A percentile compares a stretch with the other conserved stretches of the same genome.
Conservation (phyloP, 2,797 vertebrate genomes). For the Chaetodon trifasciatus region DNA sequence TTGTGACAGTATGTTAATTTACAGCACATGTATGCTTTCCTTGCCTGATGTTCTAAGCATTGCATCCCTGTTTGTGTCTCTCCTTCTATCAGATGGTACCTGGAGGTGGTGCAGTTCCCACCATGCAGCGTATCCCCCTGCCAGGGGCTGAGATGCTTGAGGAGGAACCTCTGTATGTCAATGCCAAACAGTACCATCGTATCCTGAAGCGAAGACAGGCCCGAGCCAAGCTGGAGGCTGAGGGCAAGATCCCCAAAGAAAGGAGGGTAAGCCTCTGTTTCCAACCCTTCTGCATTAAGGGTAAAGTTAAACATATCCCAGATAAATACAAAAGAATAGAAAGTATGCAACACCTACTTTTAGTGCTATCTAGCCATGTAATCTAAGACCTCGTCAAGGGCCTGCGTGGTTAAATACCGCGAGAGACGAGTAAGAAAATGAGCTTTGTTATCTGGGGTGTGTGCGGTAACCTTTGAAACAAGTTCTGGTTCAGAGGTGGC, state of each 20-base stretch:
- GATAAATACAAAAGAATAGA: not conserved
- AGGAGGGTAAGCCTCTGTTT: constrained; percentile 88
- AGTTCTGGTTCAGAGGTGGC: not conserved
- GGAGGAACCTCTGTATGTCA: constrained; percentile 95
- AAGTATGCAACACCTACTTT: no score
- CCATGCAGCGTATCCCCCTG: constrained; percentile 96
- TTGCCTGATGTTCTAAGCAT: constrained; percentile 24
- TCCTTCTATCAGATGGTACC: constrained; percentile 92
- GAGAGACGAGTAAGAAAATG: not conserved
- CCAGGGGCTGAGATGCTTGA: constrained; percentile 98
- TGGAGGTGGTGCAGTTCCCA: constrained; percentile 92
- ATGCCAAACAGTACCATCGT: constrained; percentile 88
- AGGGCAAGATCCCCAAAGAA: constrained; percentile 98
- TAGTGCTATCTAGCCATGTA: not conserved
- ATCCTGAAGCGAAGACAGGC: constrained; percentile 97
- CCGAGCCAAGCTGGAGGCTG: constrained; percentile 96
- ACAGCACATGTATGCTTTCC: not conserved
- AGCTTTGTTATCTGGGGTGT: not conserved
- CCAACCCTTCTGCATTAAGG: no score
- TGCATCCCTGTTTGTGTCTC: constrained; percentile 39
- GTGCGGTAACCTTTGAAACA: not conserved
- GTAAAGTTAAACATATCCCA: not conserved
- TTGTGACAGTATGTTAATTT: constrained; percentile 13
- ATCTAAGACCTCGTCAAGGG: not conserved
- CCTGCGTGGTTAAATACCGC: not conserved